phyloP scores from a whole-genome alignment of 2,113 vertebrate genomes.

The Fulica atra region DNA sequence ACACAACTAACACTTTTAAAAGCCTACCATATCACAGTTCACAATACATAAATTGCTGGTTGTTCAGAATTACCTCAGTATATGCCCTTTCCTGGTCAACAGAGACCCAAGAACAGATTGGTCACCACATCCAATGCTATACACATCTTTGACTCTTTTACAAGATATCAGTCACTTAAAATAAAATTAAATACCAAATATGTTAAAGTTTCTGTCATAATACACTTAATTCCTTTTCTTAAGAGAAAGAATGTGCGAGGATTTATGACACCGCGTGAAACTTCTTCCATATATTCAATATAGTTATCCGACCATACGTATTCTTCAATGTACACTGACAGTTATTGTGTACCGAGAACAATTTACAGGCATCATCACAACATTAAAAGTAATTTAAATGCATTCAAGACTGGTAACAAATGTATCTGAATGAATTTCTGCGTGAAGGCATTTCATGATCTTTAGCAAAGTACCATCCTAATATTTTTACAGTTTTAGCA shows the following conservation, averaged over 20 bases:
- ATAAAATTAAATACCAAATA: not conserved
- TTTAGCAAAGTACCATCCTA: slow-evolving; percentile 41
- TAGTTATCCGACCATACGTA: not conserved
- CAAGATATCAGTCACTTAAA: not conserved
- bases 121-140: not conserved
- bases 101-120: not conserved
- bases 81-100: not conserved
- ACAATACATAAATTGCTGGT: not conserved
- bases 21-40: not conserved
- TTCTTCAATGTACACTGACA: not conserved
- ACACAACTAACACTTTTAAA: not conserved
- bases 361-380: slow-evolving; percentile 55
- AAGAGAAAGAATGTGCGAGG: not conserved
- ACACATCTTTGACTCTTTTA: not conserved
- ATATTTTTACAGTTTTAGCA: slow-evolving; percentile 34
- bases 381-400: slow-evolving; percentile 65
- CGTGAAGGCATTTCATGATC: slow-evolving; percentile 7
- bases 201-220: not conserved
- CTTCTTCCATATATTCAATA: not conserved
- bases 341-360: slow-evolving; percentile 34
- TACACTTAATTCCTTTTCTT: not conserved
- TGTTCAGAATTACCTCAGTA: not conserved
- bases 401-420: slow-evolving; percentile 58
- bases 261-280: not conserved
- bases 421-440: slow-evolving; percentile 21